Conservation (phyloP, 2,113 vertebrate genomes). For the Paradisaea rubra region DNA sequence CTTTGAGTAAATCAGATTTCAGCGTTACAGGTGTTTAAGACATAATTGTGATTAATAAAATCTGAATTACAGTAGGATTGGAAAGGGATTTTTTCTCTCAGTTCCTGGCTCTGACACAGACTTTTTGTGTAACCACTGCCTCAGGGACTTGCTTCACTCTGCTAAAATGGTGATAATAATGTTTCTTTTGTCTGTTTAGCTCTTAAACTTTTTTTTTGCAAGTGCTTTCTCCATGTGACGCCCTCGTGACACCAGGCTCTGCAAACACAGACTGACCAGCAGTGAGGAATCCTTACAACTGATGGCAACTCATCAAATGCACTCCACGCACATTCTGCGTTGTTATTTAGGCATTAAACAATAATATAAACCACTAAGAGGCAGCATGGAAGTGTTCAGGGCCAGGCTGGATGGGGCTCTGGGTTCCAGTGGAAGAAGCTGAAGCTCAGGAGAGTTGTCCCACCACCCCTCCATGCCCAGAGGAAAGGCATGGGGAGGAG, state of each 20-base stretch:
- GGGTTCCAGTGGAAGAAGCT: not conserved
- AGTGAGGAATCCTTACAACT: not conserved
- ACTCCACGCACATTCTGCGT: not conserved
- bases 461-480: fast-evolving
- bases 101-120: not conserved
- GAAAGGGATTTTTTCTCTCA: not conserved
- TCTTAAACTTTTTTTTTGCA: not conserved
- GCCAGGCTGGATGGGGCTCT: not conserved
- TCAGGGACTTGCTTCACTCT: not conserved
- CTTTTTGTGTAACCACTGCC: not conserved
- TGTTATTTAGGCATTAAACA: not conserved
- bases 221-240: not conserved
- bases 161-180: not conserved
- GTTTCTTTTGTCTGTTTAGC: not conserved
- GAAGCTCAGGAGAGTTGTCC: not conserved
- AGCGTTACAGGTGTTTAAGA: not conserved
- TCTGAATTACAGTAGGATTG: not conserved
- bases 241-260: not conserved
- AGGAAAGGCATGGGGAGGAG: not conserved
- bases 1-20: not conserved
- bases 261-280: not conserved
- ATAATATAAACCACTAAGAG: not conserved
- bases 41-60: not conserved
- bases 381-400: not conserved
- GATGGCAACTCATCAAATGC: not conserved